A percentile compares a stretch with the other conserved stretches of the same genome.
Evolutionary conservation across 2,113 vertebrate species (phyloP).

Genomic region (crab-eating macaque (Macaca fascicularis)): DNA sequence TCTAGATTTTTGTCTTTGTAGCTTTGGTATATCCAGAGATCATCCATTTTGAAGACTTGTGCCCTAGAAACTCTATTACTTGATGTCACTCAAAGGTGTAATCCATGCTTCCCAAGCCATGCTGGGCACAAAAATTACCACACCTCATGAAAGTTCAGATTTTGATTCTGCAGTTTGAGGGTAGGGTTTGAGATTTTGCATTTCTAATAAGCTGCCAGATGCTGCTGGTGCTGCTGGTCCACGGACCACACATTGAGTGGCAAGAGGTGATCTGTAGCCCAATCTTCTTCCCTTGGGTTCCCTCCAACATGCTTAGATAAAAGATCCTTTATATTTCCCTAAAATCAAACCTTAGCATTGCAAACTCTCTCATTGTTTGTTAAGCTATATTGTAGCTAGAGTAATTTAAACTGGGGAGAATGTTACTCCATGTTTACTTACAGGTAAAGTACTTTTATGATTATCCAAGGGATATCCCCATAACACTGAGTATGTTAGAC

Average conservation of each 20-base stretch:
- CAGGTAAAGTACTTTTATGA: not conserved
- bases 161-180: not conserved
- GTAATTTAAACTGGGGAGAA: not conserved
- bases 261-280: not conserved
- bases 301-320: not conserved
- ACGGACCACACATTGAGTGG: not conserved
- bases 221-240: not conserved
- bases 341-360: not conserved
- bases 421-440: not conserved
- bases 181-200: not conserved
- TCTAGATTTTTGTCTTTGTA: not conserved
- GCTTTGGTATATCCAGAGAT: not conserved
- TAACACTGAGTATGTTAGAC: not conserved
- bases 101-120: not conserved
- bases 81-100: not conserved
- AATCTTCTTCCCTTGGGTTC: not conserved
- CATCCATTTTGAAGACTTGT: not conserved
- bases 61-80: not conserved
- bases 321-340: not conserved
- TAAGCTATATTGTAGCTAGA: not conserved
- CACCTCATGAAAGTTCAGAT: not conserved
- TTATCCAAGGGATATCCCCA: not conserved
- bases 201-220: not conserved
- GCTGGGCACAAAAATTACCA: not conserved
- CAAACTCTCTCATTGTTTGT: not conserved